Evolutionary conservation across 2,113 vertebrate genomes (phyloP).

Genomic region (Daubentonia madagascariensis): DNA sequence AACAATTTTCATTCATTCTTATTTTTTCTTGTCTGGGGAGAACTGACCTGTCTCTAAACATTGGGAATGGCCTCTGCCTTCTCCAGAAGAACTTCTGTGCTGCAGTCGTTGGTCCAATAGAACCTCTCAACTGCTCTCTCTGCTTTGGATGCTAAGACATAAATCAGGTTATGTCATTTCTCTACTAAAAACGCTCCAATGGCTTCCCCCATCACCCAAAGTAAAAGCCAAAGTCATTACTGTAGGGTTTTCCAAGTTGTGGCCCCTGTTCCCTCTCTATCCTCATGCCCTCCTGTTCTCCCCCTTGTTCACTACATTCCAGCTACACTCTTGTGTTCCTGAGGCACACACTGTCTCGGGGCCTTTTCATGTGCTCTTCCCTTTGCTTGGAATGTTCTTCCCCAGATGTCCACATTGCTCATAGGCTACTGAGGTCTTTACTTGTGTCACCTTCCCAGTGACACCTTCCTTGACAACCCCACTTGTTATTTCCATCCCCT

Average conservation of each 20-base stretch:
- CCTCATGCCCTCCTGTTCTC: fast-evolving
- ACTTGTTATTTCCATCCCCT: not conserved
- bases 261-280: not conserved
- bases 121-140: not conserved
- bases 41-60: no score
- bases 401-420: not conserved
- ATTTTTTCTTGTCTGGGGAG: not conserved
- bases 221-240: not conserved
- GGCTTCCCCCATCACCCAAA: not conserved
- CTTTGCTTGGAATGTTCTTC: not conserved
- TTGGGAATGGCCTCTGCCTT: no score
- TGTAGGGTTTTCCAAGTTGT: no score
- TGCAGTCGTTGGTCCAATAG: not conserved
- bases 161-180: not conserved
- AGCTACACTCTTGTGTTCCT: fast-evolving
- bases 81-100: not conserved
- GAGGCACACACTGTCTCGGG: not conserved
- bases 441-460: not conserved
- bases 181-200: not conserved
- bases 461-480: not conserved
- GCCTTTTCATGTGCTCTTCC: not conserved
- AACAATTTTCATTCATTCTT: fast-evolving
- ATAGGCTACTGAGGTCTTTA: not conserved
- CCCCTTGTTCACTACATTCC: not conserved
- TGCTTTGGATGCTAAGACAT: not conserved